Evolutionary conservation across 2,888 invertebrate genomes (phyloP).

Genomic region (Drosophila atroscutellata): DNA sequence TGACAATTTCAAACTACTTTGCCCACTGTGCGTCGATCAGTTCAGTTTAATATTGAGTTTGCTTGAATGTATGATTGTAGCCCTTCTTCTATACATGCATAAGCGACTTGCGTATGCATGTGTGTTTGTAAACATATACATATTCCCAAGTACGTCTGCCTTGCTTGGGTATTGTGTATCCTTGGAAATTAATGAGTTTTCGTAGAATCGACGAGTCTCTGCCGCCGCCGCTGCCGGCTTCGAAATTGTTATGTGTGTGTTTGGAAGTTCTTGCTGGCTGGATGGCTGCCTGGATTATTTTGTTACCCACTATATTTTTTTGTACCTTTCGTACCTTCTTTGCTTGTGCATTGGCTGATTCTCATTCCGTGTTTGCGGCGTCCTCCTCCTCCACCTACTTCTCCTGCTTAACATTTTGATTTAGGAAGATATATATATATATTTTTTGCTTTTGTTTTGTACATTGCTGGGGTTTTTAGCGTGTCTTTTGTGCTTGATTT

Average conservation of each 20-base stretch:
- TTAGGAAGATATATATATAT: conserved; percentile 30
- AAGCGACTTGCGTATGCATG: not conserved
- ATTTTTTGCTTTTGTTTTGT: conserved; percentile 10
- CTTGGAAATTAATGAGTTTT: conserved; percentile 79
- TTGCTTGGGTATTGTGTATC: conserved; percentile 50
- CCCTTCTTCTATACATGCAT: conserved; percentile 1
- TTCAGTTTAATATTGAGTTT: conserved; percentile 20
- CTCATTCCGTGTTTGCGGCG: conserved; percentile 24
- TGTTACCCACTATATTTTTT: conserved; percentile 38
- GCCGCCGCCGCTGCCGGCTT: conserved; percentile 19
- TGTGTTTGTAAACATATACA: conserved; percentile 6
- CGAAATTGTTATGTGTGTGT: conserved; percentile 31
- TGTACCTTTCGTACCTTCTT: conserved; percentile 40
- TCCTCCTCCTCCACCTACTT: conserved; percentile 24
- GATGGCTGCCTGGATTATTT: conserved; percentile 46
- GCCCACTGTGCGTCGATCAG: conserved; percentile 37
- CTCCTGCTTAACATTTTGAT: conserved; percentile 49
- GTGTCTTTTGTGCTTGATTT: conserved; percentile 35
- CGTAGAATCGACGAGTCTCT: conserved; percentile 61
- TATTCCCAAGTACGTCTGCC: conserved; percentile 32
- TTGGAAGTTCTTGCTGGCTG: conserved; percentile 29
- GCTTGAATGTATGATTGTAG: not conserved
- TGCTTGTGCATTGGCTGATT: conserved; percentile 26
- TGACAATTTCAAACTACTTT: not conserved
- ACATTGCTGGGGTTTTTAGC: conserved; percentile 21